A percentile compares a stretch with the other conserved stretches of the same genome.
These are phyloP conservation scores for Euphydryas editha DNA, from an alignment of 2,888 invertebrate species.

Conservation along the genomic window DNA sequence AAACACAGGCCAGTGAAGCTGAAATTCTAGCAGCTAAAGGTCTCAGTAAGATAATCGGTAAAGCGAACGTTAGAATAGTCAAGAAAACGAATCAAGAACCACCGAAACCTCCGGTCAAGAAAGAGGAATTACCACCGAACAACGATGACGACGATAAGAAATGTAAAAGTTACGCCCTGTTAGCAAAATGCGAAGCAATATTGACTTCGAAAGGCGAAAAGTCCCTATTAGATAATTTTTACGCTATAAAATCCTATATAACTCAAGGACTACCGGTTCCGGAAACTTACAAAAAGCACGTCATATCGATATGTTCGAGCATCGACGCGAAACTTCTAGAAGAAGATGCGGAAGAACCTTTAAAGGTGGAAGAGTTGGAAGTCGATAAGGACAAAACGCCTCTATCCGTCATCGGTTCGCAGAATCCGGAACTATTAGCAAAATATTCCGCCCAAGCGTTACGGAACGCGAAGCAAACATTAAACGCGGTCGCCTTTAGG, in stretches of 20 bases:
- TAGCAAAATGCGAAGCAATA: conserved; percentile 72
- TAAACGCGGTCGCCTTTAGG: conserved; percentile 71
- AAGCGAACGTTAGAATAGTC: conserved; percentile 55
- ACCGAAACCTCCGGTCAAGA: conserved; percentile 50
- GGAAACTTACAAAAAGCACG: conserved; percentile 72
- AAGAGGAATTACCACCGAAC: conserved; percentile 39
- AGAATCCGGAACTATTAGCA: conserved; percentile 66
- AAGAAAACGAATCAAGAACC: conserved; percentile 42
- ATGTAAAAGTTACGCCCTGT: conserved; percentile 60
- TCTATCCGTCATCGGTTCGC: conserved; percentile 53
- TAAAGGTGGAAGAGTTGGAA: conserved; percentile 41
- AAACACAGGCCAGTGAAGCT: conserved; percentile 63
- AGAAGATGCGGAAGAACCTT: conserved; percentile 61
- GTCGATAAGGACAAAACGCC: conserved; percentile 44
- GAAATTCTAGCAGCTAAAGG: conserved; percentile 77
- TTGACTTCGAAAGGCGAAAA: conserved; percentile 71
- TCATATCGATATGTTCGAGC: conserved; percentile 70
- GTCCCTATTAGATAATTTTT: conserved; percentile 68
- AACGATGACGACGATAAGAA: conserved; percentile 51
- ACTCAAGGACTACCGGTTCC: conserved; percentile 71
- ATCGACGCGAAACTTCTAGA: conserved; percentile 70
- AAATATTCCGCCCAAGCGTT: conserved; percentile 75
- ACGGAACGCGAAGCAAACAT: conserved; percentile 67
- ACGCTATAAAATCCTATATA: conserved; percentile 72
- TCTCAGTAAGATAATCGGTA: conserved; percentile 73